phyloP scores from a whole-genome alignment of 2,888 invertebrate species.

The Pyrrhosoma nymphula region DNA sequence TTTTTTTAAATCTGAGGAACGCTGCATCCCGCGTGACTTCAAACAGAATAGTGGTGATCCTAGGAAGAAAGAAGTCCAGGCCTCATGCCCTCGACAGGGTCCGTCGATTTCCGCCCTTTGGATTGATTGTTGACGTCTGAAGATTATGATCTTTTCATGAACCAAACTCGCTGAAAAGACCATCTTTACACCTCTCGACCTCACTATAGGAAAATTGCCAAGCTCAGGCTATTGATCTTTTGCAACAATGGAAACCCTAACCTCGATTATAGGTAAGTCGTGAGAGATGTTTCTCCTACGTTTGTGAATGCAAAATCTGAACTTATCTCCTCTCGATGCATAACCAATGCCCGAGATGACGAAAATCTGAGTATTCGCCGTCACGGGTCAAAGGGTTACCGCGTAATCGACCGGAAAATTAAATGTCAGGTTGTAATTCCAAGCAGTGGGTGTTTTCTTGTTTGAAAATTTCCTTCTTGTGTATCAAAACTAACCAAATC shows the following conservation, averaged over 20 bases:
- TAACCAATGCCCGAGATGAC: background rate
- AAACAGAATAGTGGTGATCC: background rate
- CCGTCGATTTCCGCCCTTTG: background rate
- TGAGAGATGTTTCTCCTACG: background rate
- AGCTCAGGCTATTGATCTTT: background rate
- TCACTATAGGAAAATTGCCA: background rate
- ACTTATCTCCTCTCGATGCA: background rate
- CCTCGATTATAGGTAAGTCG: background rate
- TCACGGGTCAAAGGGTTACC: background rate
- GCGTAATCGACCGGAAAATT: background rate
- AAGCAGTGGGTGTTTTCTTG: background rate
- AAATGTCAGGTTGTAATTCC: background rate
- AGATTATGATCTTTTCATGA: constrained; percentile 43
- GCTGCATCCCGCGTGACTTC: background rate
- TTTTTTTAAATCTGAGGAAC: background rate
- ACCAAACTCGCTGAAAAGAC: background rate
- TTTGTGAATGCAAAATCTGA: background rate
- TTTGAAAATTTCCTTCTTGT: too few relatives aligned
- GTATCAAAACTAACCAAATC: too few relatives aligned
- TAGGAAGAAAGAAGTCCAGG: background rate
- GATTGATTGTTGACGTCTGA: constrained; percentile 54
- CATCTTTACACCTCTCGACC: background rate
- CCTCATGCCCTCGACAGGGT: background rate
- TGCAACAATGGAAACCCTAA: constrained; percentile 23
- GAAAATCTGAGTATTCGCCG: background rate